Evolutionary conservation across 2,888 invertebrate species (phyloP), one percentile per base, ranked within the genome.

Genomic region (Xanthia icteritia): DNA sequence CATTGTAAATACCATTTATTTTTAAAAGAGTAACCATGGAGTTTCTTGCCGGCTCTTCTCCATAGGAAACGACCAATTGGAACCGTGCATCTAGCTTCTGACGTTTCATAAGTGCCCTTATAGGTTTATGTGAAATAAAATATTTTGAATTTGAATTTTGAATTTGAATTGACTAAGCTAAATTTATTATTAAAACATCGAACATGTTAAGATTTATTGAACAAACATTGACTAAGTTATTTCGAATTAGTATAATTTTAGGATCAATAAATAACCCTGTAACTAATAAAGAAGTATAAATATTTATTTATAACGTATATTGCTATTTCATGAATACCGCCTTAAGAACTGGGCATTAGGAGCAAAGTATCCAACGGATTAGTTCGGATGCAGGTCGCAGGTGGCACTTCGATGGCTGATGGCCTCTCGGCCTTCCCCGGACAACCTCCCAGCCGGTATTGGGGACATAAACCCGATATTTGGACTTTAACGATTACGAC

Each of bases 381-480:
- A 84, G 54, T 76, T 48, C 61, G 67, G 60, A 64, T 76, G 77
- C 77, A 76, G 60, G 78, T 73, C 76, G 75, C 86, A 86, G 86
- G 87, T 86, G 86, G 77, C 77, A 56, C 60, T 76, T 67, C 85
- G 77, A 82, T 63, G 51, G 72, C 66, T 79, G 77, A 87, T 86
- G 76, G 85, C 73, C 67, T 17, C 58, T 68, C 67, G 56, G 75
- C 63, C 58, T 45, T 39, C n/a, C 65, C 68, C 56, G 64, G 66
- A 27, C 72, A 13, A 15, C 58, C 70, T 39, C 42, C 23, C 65
- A 72, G 73, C 60, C 66, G 71, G 77, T 86, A 73, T 77, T 61
- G 73, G 67, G 27, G 56, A 76, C 67, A 86, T 83, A 76, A 75
- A 71, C 68, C 36, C 42, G 63, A 65, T 66, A 79, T 70, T 85